Evolutionary conservation across 2,888 invertebrate species (phyloP).

Genomic region (Plutella xylostella): DNA sequence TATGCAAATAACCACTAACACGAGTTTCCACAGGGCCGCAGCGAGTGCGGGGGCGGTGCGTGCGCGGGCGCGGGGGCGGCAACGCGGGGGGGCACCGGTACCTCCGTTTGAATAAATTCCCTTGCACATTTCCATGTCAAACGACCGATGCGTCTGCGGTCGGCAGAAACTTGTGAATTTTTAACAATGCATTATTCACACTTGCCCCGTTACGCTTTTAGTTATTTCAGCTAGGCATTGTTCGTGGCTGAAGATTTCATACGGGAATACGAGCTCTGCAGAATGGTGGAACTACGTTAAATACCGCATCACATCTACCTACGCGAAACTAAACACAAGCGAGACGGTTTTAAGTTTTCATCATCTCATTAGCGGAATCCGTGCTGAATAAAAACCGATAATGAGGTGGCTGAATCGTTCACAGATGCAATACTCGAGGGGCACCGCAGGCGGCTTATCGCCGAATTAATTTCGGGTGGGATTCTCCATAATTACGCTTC

Average conservation of each 20-base stretch:
- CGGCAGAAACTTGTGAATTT: conserved; percentile 41
- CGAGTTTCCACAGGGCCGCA: no score
- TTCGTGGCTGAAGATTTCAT: no score
- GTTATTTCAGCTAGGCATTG: neutral
- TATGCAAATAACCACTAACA: no score
- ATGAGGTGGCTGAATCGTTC: conserved; percentile 18
- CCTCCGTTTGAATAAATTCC: conserved; percentile 34
- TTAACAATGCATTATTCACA: conserved; percentile 31
- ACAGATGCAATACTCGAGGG: conserved; percentile 22
- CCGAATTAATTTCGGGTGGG: conserved; percentile 53
- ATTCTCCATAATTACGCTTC: conserved; percentile 61
- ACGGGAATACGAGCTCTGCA: no score
- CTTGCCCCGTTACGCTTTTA: neutral
- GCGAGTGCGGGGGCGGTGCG: conserved; percentile 42
- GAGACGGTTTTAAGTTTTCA: neutral
- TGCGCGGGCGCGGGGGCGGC: conserved; percentile 18
- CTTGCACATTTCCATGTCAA: conserved; percentile 61
- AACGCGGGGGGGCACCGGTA: conserved; percentile 12
- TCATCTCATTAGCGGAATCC: conserved; percentile 20
- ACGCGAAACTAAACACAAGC: neutral
- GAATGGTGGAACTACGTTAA: neutral
- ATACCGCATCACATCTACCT: neutral
- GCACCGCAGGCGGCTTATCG: conserved; percentile 47
- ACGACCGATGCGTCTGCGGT: conserved; percentile 25
- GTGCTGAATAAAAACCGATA: conserved; percentile 20